Evolutionary conservation across 2,113 vertebrate genomes (phyloP).

Genomic region (Egretta garzetta): DNA sequence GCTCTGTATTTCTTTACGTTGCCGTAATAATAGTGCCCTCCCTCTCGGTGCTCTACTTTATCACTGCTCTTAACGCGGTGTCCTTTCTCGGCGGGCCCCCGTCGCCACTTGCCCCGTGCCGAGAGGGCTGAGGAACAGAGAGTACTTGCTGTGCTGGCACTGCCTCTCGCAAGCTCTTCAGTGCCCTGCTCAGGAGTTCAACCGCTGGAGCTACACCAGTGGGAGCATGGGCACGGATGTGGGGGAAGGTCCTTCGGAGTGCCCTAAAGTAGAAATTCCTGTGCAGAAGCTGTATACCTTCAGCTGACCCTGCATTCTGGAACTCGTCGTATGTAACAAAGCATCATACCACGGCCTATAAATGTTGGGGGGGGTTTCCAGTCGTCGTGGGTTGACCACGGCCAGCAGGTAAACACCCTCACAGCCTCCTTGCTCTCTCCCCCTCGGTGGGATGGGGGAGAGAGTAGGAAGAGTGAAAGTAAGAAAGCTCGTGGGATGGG

Average conservation of each 20-base stretch:
- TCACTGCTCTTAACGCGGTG: fast-evolving
- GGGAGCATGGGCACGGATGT: fast-evolving
- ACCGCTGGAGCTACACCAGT: fast-evolving
- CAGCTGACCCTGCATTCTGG: neutral
- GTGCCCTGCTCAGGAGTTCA: neutral
- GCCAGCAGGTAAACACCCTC: neutral
- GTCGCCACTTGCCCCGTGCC: fast-evolving
- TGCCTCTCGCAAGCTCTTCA: neutral
- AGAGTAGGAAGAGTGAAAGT: neutral
- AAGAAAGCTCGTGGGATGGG: neutral
- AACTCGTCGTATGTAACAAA: fast-evolving
- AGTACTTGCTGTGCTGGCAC: neutral
- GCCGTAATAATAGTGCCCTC: too few species aligned
- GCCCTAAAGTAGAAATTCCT: neutral
- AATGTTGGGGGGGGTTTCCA: neutral
- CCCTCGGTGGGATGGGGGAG: fast-evolving
- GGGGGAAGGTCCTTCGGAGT: neutral
- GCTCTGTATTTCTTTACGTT: fast-evolving
- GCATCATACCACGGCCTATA: neutral
- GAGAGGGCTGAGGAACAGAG: neutral
- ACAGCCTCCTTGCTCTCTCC: neutral
- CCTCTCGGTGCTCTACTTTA: neutral
- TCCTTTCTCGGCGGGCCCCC: fast-evolving
- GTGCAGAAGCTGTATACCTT: neutral
- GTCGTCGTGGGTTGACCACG: neutral